Evolutionary conservation across 2,113 vertebrate species (phyloP), one percentile per base, ranked within the genome.

Genomic region (Eubucco bourcierii): DNA sequence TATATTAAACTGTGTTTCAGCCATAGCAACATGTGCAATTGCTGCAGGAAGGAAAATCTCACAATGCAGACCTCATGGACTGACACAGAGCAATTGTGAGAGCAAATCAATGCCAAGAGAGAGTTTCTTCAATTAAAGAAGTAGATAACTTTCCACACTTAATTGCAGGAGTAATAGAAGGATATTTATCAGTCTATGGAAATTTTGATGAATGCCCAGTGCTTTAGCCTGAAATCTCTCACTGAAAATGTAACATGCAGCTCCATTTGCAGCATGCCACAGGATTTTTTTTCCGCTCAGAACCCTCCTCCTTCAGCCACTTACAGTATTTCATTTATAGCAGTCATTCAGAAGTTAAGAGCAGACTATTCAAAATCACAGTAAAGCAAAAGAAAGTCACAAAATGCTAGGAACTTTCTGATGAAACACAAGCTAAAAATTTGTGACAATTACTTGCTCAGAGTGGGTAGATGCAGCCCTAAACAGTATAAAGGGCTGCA

Each of bases 51-150:
- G 72, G 56, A 66, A 84, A 12, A 41, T 71, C 81, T 74, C 60
- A 94, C 63, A 93, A 28, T 41, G 74, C 66, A 65, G 95, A 72
- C 33, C 33, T 85, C 85, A 63, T 37, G 39, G 23, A 31, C 79
- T 34, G 76, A 90, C 91, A 90, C 56, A 72, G 79, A 90, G 79
- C 73, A 28, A 95, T 90, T 94, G 78, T 92, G 79, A 80, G 53
- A 50, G 39, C 47, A 80, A 88, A 67, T 81, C 65, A 82, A 67
- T 67, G 68, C 1, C 0, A 81, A 66, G 59, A 10, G 10, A 53
- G 29, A 6, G 50, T 2, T 85, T 31, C 73, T 90, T 23, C 21
- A 10, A 55, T n/a, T 27, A 88, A 75, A 91, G 75, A 59, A 86
- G 41, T 29, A 82, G 66, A 82, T n/a, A 89, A 85, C 64, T 81